Evolutionary conservation across 2,113 vertebrate species (phyloP).

Genomic region (Notothenia coriiceps): DNA sequence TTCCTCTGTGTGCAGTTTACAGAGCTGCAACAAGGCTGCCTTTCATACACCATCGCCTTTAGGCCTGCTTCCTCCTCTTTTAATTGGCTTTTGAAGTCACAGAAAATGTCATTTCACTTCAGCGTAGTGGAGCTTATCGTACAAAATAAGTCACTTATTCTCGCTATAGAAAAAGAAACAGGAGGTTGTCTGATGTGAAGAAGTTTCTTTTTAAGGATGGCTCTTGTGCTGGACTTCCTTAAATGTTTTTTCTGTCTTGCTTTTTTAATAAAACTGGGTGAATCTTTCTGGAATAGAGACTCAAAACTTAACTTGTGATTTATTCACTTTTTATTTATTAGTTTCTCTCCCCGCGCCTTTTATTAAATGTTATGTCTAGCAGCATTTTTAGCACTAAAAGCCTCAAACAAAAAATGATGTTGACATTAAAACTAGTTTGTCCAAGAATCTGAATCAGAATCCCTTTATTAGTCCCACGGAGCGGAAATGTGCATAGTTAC

Average conservation of each 20-base stretch:
- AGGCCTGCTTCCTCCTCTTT: constrained; percentile 34
- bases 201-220: constrained; percentile 79
- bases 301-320: background rate
- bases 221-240: constrained; percentile 58
- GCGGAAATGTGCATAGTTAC: too few species aligned
- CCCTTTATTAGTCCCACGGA: too few species aligned
- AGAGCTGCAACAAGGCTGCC: constrained; percentile 53
- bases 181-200: constrained; percentile 68
- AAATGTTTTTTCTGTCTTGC: constrained; percentile 7
- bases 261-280: background rate
- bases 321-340: too few species aligned
- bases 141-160: constrained; percentile 81
- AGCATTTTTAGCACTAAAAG: background rate
- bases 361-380: too few species aligned
- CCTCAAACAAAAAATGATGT: background rate
- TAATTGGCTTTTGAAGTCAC: constrained; percentile 64
- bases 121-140: constrained; percentile 63
- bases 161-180: constrained; percentile 65
- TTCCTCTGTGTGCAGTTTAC: constrained; percentile 15
- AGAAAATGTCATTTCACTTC: constrained; percentile 67
- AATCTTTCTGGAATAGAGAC: background rate
- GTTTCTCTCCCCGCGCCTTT: too few species aligned
- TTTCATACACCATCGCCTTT: constrained; percentile 65
- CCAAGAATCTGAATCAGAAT: too few species aligned
- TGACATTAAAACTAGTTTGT: background rate